Percentiles rank a stretch among this genome's conserved stretches.
phyloP scores from a whole-genome alignment of 2,888 invertebrate species.

The Liopterus haemorrhoidalis region DNA sequence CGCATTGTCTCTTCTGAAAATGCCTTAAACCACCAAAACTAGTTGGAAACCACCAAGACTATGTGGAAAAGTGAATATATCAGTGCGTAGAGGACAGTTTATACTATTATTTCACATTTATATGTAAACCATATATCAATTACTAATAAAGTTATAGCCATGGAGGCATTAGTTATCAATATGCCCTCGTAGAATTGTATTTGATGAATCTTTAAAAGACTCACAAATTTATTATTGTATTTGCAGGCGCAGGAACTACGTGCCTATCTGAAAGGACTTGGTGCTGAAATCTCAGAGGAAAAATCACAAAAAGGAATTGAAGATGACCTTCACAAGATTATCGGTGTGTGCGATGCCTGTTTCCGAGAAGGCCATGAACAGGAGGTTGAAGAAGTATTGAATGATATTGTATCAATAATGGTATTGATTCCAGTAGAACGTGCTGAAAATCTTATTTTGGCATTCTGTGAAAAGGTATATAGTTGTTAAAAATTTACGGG shows the following conservation, averaged over 20 bases:
- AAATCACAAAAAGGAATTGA: conserved; percentile 84
- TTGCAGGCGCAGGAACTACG: conserved; percentile 77
- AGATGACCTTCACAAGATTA: conserved; percentile 90
- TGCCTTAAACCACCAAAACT: no score
- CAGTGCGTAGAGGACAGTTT: no score
- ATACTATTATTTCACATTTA: no score
- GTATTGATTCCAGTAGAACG: conserved; percentile 83
- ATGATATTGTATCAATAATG: conserved; percentile 94
- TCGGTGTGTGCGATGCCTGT: conserved; percentile 87
- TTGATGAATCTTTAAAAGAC: conserved; percentile 18
- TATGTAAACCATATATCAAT: no score
- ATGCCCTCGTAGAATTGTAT: no score
- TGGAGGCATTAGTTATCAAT: no score
- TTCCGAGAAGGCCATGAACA: conserved; percentile 80
- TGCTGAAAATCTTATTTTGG: conserved; percentile 80
- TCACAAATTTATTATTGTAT: conserved; percentile 30
- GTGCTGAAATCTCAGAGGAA: conserved; percentile 91
- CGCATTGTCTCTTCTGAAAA: no score
- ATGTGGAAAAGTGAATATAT: no score
- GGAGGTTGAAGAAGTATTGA: conserved; percentile 88
- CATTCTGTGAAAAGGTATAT: conserved; percentile 91
- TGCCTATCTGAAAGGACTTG: conserved; percentile 82
- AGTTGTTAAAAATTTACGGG: no score
- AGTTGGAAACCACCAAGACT: no score
- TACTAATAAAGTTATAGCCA: no score